Conservation (phyloP, 2,888 invertebrate genomes). For the Actias luna region DNA sequence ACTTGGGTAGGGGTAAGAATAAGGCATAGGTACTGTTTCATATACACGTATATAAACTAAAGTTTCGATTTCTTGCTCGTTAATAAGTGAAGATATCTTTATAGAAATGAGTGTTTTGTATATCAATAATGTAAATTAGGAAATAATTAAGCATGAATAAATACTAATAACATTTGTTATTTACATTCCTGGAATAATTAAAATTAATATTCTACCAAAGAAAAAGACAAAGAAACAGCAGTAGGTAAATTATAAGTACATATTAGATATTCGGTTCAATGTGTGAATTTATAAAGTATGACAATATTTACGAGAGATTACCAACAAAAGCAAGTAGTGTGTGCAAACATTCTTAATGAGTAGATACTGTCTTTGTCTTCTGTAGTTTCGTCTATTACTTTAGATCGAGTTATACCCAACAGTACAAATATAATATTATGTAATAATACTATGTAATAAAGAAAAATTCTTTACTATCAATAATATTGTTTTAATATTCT, state of each 20-base stretch:
- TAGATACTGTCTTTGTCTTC: conserved; percentile 6
- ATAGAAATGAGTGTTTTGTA: no score
- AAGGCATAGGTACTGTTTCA: no score
- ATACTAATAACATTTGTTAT: not conserved
- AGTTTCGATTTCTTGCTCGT: no score
- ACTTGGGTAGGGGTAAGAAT: no score
- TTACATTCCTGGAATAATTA: not conserved
- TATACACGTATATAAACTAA: no score
- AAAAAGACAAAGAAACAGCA: conserved; percentile 19
- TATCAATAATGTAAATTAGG: no score
- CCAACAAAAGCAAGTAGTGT: conserved; percentile 28
- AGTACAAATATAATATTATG: not conserved
- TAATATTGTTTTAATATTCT: not conserved
- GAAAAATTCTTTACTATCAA: not conserved
- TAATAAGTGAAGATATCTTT: no score
- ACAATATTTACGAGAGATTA: conserved; percentile 40
- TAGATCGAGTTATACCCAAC: not conserved
- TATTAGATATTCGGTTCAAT: conserved; percentile 30
- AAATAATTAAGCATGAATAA: not conserved
- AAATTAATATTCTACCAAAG: not conserved
- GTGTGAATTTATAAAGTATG: conserved; percentile 30
- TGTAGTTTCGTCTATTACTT: conserved; percentile 6
- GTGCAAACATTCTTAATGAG: conserved; percentile 26
- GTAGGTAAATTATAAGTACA: conserved; percentile 17
- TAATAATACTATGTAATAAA: not conserved